Conservation (phyloP, 1,140 invertebrate genomes). For the Nomia melanderi region DNA sequence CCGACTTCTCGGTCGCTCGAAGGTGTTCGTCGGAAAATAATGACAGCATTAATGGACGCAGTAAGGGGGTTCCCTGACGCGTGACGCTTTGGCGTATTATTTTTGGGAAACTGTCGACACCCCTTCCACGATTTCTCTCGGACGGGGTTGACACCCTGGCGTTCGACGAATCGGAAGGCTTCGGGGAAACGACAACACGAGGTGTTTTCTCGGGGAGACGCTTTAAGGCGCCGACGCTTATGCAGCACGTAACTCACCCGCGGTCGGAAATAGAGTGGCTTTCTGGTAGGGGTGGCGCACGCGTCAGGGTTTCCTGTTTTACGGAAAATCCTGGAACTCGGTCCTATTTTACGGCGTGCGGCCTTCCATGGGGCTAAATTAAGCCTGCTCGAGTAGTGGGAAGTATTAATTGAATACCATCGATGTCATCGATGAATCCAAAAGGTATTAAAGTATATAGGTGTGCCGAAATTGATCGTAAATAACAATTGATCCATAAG, state of each 20-base stretch:
- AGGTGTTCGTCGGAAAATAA: neutral
- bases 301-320: constrained; percentile 24
- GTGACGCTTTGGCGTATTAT: constrained; percentile 50
- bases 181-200: constrained; percentile 61
- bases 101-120: constrained; percentile 44
- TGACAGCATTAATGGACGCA: no score
- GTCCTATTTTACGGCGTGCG: constrained; percentile 25
- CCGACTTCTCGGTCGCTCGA: constrained; percentile 12
- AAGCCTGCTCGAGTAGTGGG: no score
- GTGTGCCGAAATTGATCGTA: no score
- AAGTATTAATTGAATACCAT: no score
- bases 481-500: no score
- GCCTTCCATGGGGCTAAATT: neutral
- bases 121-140: constrained; percentile 17
- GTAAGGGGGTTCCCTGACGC: neutral
- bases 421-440: no score
- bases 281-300: neutral
- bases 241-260: constrained; percentile 40
- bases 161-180: constrained; percentile 36
- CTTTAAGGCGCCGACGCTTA: constrained; percentile 45
- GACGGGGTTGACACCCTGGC: constrained; percentile 5
- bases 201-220: constrained; percentile 42
- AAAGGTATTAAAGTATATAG: no score
- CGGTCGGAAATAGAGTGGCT: constrained; percentile 48
- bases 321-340: neutral